phyloP scores from a whole-genome alignment of 2,888 invertebrate species.

The Oxytorus armatus region DNA sequence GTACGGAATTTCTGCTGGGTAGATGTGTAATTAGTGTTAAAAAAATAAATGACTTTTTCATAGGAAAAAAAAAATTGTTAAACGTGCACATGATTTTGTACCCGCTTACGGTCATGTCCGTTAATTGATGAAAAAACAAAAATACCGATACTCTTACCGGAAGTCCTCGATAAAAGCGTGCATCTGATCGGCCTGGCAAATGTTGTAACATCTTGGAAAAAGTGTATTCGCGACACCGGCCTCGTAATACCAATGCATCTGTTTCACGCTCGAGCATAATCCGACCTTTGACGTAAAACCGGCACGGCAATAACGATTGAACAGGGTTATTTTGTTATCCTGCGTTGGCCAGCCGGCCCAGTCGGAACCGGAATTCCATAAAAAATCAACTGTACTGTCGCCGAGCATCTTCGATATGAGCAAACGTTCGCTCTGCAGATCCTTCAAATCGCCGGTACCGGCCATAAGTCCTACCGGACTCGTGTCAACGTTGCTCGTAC shows the following conservation, averaged over 20 bases:
- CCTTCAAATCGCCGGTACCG: conserved; percentile 80
- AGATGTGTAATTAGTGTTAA: not conserved
- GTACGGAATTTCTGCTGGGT: too few relatives aligned
- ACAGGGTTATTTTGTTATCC: conserved; percentile 88
- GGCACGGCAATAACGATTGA: conserved; percentile 93
- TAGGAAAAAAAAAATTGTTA: too few relatives aligned
- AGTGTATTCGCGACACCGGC: conserved; percentile 91
- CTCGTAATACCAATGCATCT: conserved; percentile 94
- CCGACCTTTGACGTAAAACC: conserved; percentile 97
- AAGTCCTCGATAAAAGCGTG: conserved; percentile 95
- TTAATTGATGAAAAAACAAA: conserved; percentile 10
- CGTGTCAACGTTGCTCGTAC: conserved; percentile 72
- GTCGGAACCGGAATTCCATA: conserved; percentile 95
- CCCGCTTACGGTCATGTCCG: too few relatives aligned
- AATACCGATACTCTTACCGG: conserved; percentile 84
- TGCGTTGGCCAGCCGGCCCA: conserved; percentile 89
- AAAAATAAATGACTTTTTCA: conserved; percentile 7
- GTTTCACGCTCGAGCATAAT: conserved; percentile 90
- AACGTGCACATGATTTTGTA: too few relatives aligned
- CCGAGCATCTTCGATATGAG: conserved; percentile 90
- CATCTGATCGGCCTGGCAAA: conserved; percentile 92
- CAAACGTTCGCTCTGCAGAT: conserved; percentile 78
- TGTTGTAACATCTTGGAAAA: conserved; percentile 95
- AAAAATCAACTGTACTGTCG: conserved; percentile 92
- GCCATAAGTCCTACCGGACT: conserved; percentile 78